These are phyloP conservation scores for Polydrusus pterygomalis DNA, from an alignment of 2,888 invertebrate species.

Conservation along the genomic window DNA sequence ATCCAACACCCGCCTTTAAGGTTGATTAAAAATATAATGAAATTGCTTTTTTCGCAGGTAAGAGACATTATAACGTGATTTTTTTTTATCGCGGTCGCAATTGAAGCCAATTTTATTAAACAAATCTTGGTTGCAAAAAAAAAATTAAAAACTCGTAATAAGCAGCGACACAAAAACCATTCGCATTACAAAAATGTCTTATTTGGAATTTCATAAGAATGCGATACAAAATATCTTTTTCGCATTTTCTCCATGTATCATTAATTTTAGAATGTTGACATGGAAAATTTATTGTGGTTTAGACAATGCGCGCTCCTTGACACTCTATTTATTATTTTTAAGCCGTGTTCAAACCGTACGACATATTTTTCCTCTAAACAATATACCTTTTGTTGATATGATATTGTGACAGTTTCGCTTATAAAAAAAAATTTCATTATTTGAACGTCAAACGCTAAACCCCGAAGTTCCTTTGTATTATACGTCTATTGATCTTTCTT, in stretches of 20 bases:
- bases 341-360: slow-evolving; percentile 27
- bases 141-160: not conserved
- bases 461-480: slow-evolving; percentile 11
- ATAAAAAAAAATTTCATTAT: slow-evolving; percentile 41
- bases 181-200: slow-evolving; percentile 16
- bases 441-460: slow-evolving; percentile 23
- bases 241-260: slow-evolving; percentile 32
- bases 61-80: not conserved
- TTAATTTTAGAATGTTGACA: slow-evolving; percentile 47
- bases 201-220: slow-evolving; percentile 5
- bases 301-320: slow-evolving; percentile 42
- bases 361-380: slow-evolving; percentile 46
- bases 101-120: not conserved
- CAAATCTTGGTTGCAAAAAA: not conserved
- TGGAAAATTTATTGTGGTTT: slow-evolving; percentile 46
- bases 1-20: not conserved
- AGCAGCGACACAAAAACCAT: no score
- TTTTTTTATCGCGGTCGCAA: no score
- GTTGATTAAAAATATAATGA: slow-evolving; percentile 20
- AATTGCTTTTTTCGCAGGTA: not conserved
- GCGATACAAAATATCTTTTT: slow-evolving; percentile 22
- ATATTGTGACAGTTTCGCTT: slow-evolving; percentile 27
- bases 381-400: slow-evolving; percentile 32
- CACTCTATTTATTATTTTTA: slow-evolving; percentile 52
- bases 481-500: slow-evolving; percentile 16